A percentile compares a stretch with the other conserved stretches of the same genome.
Conservation (phyloP, 2,888 invertebrate species). For the Leptinotarsa rubiginosa region DNA sequence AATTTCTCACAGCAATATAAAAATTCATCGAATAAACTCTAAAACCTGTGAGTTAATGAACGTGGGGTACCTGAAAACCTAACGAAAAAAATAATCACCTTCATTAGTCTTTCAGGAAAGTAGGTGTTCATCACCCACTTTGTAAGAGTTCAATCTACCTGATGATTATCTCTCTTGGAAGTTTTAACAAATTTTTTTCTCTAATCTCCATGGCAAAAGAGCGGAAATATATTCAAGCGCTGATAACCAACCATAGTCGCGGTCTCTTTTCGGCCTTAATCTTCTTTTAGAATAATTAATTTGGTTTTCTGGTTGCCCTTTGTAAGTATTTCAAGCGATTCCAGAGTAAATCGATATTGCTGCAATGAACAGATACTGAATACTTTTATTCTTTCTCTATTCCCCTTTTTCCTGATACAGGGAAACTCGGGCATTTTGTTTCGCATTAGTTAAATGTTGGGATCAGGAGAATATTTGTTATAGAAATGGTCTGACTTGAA, state of each 20-base stretch:
- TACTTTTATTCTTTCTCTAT: background rate
- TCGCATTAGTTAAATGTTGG: too few relatives aligned
- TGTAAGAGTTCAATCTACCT: slow-evolving; percentile 16
- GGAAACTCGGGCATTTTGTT: background rate
- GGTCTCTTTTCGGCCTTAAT: slow-evolving; percentile 13
- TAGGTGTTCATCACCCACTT: slow-evolving; percentile 11
- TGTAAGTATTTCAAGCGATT: slow-evolving; percentile 5
- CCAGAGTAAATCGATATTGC: background rate
- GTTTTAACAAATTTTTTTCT: slow-evolving; percentile 16
- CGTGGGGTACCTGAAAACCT: background rate
- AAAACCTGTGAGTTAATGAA: background rate
- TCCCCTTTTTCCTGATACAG: background rate
- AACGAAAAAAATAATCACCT: slow-evolving; percentile 6
- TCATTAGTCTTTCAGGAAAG: slow-evolving; percentile 10
- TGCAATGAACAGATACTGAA: slow-evolving; percentile 2
- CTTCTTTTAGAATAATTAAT: slow-evolving; percentile 14
- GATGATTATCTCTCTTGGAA: slow-evolving; percentile 18
- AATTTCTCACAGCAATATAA: too few relatives aligned
- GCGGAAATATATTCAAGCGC: slow-evolving; percentile 17
- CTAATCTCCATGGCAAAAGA: slow-evolving; percentile 3
- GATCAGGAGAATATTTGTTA: too few relatives aligned
- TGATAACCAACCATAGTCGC: slow-evolving; percentile 16
- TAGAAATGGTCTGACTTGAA: too few relatives aligned
- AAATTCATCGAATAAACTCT: too few relatives aligned
- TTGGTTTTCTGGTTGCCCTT: background rate